These are phyloP conservation scores for Psylliodes chrysocephalus DNA, from an alignment of 2,888 invertebrate species.

Conservation along the genomic window DNA sequence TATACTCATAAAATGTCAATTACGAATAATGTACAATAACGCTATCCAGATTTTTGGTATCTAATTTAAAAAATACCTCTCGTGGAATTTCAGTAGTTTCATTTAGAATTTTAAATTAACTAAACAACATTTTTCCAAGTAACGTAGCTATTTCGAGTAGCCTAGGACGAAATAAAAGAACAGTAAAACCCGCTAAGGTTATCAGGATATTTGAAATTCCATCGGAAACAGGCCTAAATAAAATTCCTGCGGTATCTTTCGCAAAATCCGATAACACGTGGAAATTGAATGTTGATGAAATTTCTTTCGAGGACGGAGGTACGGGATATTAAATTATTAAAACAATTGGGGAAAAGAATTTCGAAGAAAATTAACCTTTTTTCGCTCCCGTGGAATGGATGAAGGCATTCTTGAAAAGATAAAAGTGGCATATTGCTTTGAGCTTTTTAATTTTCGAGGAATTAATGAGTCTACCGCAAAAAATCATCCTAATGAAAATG, in stretches of 20 bases:
- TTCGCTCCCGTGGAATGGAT: background rate
- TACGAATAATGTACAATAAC: too few species aligned
- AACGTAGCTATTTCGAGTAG: too few species aligned
- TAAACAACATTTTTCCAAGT: background rate
- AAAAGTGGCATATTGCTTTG: background rate
- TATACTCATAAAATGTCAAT: too few species aligned
- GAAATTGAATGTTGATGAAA: conserved; percentile 12
- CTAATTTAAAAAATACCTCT: background rate
- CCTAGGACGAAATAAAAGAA: too few species aligned
- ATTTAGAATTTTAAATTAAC: background rate
- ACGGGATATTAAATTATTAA: conserved; percentile 12
- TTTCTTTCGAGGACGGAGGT: background rate
- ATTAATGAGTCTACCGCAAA: background rate
- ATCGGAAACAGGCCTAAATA: background rate
- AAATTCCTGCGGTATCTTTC: conserved; percentile 6
- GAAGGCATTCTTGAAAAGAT: background rate
- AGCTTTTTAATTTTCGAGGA: background rate
- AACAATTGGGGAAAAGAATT: conserved; percentile 4
- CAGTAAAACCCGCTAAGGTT: too few species aligned
- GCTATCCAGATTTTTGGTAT: background rate
- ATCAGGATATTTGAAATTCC: background rate
- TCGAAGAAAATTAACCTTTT: conserved; percentile 9
- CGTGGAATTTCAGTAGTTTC: background rate
- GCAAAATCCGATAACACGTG: conserved; percentile 16
- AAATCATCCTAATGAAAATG: background rate